Percentiles rank a stretch among this genome's conserved stretches.
Evolutionary conservation across 53 echinoderm and acorn worm genomes (phyloP).

Genomic region (Zoroaster sp.): DNA sequence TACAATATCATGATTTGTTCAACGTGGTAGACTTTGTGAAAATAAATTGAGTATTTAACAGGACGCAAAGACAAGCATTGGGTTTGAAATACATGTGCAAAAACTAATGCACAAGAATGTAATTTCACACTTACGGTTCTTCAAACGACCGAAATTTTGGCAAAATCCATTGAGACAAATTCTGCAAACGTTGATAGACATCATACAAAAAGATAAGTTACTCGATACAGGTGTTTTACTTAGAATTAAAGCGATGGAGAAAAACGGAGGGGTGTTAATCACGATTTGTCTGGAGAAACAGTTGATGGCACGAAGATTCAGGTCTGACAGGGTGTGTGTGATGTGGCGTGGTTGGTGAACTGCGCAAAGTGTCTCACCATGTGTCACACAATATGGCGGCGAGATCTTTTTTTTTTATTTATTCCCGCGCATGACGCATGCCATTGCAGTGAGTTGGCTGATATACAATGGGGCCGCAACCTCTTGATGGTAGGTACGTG

Average conservation of each 20-base stretch:
- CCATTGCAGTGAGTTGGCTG: background rate
- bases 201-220: background rate
- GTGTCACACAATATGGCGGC: slow-evolving; percentile 54
- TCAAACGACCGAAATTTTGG: background rate
- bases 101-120: background rate
- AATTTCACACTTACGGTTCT: background rate
- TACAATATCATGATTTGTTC: too few species aligned
- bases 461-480: slow-evolving; percentile 32
- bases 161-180: background rate
- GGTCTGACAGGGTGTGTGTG: background rate
- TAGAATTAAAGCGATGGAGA: background rate
- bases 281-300: background rate
- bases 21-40: too few species aligned
- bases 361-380: slow-evolving; percentile 40
- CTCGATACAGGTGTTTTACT: background rate
- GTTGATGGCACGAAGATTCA: background rate
- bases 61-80: background rate
- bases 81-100: background rate
- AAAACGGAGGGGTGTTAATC: background rate
- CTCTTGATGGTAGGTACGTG: background rate
- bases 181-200: background rate
- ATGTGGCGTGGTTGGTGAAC: background rate
- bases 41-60: too few species aligned
- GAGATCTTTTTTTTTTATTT: slow-evolving; percentile 3
- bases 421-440: slow-evolving; percentile 46